Evolutionary conservation across 2,797 vertebrate genomes (phyloP).

Genomic region (Myotis vivesi): DNA sequence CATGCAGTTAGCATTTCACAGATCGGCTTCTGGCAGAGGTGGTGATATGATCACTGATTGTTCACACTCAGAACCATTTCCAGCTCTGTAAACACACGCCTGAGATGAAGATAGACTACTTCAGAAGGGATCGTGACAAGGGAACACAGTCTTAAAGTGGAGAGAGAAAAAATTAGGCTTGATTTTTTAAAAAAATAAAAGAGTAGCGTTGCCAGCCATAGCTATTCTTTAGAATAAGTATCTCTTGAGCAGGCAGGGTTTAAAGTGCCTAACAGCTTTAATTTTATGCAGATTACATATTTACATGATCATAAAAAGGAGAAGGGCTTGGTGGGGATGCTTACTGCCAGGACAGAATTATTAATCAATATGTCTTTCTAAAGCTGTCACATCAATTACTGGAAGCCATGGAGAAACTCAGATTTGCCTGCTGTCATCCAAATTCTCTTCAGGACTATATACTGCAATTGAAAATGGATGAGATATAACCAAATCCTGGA

Average conservation of each 20-base stretch:
- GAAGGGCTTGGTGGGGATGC: constrained; percentile 52
- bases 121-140: background rate
- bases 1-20: constrained; percentile 74
- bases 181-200: background rate
- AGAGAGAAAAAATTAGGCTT: constrained; percentile 16
- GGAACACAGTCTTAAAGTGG: background rate
- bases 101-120: background rate
- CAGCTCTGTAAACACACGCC: constrained; percentile 16
- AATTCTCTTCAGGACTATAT: constrained; percentile 35
- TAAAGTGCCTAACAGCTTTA: constrained; percentile 53
- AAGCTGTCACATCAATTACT: constrained; percentile 58
- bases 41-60: constrained; percentile 57
- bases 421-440: constrained; percentile 38
- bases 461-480: constrained; percentile 30
- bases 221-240: constrained; percentile 30
- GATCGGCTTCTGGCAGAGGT: constrained; percentile 54
- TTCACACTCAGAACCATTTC: constrained; percentile 53
- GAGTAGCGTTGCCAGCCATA: background rate
- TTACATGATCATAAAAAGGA: constrained; percentile 67
- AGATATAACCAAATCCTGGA: background rate
- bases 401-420: constrained; percentile 54
- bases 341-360: constrained; percentile 64
- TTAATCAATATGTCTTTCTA: constrained; percentile 68
- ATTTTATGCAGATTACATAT: constrained; percentile 70
- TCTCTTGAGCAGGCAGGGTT: constrained; percentile 51